phyloP scores from a whole-genome alignment of 2,797 vertebrate species.

The Perdix hodgsoniae region DNA sequence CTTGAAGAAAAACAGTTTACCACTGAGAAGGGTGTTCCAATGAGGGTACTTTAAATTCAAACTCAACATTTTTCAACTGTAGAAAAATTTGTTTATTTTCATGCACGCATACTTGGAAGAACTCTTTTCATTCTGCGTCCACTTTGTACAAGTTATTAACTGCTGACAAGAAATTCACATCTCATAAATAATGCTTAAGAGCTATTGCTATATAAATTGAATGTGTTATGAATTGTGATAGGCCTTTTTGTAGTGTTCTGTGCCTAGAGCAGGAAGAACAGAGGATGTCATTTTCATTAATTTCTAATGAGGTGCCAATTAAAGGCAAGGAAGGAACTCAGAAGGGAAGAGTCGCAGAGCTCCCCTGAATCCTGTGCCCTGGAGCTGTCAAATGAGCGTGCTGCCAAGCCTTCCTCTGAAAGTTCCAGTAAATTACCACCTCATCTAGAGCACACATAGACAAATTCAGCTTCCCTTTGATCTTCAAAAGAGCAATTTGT shows the following conservation, averaged over 20 bases:
- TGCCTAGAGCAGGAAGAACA: slow-evolving; percentile 85
- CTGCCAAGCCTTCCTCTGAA: slow-evolving; percentile 74
- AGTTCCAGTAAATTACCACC: slow-evolving; percentile 84
- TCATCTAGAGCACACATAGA: slow-evolving; percentile 77
- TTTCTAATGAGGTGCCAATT: slow-evolving; percentile 89
- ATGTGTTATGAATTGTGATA: slow-evolving; percentile 85
- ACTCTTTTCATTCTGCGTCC: slow-evolving; percentile 63
- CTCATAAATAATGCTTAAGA: slow-evolving; percentile 89
- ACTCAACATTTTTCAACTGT: slow-evolving; percentile 54
- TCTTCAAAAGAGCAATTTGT: slow-evolving; percentile 89
- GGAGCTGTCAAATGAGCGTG: slow-evolving; percentile 76
- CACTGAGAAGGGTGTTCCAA: slow-evolving; percentile 40
- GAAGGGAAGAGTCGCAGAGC: slow-evolving; percentile 80
- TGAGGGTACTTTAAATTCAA: slow-evolving; percentile 60
- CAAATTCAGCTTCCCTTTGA: slow-evolving; percentile 83
- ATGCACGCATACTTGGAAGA: slow-evolving; percentile 6
- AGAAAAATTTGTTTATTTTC: slow-evolving; percentile 63
- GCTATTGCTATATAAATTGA: slow-evolving; percentile 82
- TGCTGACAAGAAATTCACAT: slow-evolving; percentile 84
- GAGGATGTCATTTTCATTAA: slow-evolving; percentile 88
- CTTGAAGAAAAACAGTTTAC: slow-evolving; percentile 1
- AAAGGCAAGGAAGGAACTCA: slow-evolving; percentile 81
- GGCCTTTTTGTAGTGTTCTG: slow-evolving; percentile 82
- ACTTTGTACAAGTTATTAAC: slow-evolving; percentile 81
- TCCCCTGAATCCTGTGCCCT: slow-evolving; percentile 79